Evolutionary conservation across 2,797 vertebrate species (phyloP).

Genomic region (Staurois parvus): DNA sequence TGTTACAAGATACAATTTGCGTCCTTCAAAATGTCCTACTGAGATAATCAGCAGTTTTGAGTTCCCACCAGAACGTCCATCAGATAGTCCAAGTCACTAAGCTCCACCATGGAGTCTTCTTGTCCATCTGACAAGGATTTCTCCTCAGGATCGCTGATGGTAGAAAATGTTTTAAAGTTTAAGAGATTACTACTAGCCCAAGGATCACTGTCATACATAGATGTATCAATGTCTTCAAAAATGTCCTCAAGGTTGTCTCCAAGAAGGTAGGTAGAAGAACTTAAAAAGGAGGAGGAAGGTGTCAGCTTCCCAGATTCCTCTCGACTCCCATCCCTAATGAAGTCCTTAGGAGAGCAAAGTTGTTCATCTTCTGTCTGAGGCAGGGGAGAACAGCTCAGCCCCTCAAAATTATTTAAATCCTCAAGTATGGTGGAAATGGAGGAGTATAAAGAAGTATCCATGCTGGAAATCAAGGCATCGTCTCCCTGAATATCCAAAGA

Average conservation of each 20-base stretch:
- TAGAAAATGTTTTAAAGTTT: slow-evolving; percentile 51
- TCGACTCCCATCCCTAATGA: background rate
- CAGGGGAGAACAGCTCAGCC: slow-evolving; percentile 62
- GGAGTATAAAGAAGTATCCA: slow-evolving; percentile 66
- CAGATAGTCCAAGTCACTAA: slow-evolving; percentile 72
- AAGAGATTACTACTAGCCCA: slow-evolving; percentile 61
- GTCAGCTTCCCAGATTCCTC: slow-evolving; percentile 24
- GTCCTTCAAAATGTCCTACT: slow-evolving; percentile 58
- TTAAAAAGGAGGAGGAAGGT: slow-evolving; percentile 23
- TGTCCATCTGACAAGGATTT: slow-evolving; percentile 50
- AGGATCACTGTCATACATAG: slow-evolving; percentile 74
- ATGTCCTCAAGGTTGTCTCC: slow-evolving; percentile 71
- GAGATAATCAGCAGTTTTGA: slow-evolving; percentile 56
- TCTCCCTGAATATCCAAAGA: background rate
- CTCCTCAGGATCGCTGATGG: slow-evolving; percentile 50
- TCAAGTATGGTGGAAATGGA: slow-evolving; percentile 71
- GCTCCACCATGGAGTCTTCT: slow-evolving; percentile 60
- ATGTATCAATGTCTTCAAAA: slow-evolving; percentile 76
- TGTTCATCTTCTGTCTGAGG: slow-evolving; percentile 60
- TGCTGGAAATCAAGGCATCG: slow-evolving; percentile 61
- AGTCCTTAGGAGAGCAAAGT: slow-evolving; percentile 53
- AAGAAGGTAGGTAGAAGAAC: slow-evolving; percentile 65
- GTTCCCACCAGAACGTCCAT: slow-evolving; percentile 72
- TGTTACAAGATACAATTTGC: slow-evolving; percentile 53
- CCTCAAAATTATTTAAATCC: slow-evolving; percentile 69